Evolutionary conservation across 2,888 invertebrate species (phyloP), one percentile per base, ranked within the genome.

Genomic region (Trichogramma dendrolimi): DNA sequence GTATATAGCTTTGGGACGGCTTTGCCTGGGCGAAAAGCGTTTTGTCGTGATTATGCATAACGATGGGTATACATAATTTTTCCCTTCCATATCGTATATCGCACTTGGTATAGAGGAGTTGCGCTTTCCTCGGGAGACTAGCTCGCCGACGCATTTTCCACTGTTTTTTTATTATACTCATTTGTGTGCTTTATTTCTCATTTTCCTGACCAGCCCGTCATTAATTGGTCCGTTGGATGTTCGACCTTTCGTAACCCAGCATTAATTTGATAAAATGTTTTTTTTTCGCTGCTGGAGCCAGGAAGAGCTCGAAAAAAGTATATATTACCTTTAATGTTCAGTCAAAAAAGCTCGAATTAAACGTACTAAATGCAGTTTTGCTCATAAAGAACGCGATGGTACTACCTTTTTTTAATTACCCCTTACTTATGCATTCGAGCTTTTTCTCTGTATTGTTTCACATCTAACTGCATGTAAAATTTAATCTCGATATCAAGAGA

Each of bases 21-120:
- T 27, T 27, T 27, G 27, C 27, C 27, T 27, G 27, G 27, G 27
- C 54, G 56, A 56, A 11, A 58, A 60, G 58, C 63, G 56, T 58
- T 63, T 63, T 63, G 55, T 61, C 56, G 61, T 65, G 65, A 65
- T 65, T 65, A 65, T 59, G 63, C 63, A 65, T 61, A 65, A 65
- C 63, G 58, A 61, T 53, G 63, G 61, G 56, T 61, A 56, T 54
- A 61, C 60, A 57, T 53, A 61, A 55, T 27, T 27, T 27, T 27
- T 2, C 27, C 27, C 27, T 27, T 14, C 10, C 44, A 10, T 54
- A 11, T 44, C 46, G 39, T 49, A 14, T 8, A 27, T 49, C 50
- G 8, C 27, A 27, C 10, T 38, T 57, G 14, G 5, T 5, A 10
- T 46, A 11, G n/a, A 39, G 38, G 7, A 4, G 46, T 40, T 41